Conservation (phyloP, 2,797 vertebrate genomes). For the Hyperoplus immaculatus region DNA sequence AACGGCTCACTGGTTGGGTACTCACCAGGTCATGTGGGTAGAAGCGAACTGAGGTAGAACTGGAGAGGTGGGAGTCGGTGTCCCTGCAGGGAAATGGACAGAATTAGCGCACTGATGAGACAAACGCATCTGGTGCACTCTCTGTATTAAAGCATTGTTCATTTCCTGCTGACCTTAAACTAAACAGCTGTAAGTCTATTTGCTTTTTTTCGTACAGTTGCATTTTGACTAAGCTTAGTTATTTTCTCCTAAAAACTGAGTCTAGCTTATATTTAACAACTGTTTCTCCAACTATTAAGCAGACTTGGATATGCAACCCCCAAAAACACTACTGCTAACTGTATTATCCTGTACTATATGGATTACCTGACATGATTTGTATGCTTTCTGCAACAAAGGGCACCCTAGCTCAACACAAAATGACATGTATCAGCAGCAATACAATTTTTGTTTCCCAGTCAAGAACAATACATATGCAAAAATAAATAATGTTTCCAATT, state of each 20-base stretch:
- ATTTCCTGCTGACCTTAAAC: slow-evolving; percentile 40
- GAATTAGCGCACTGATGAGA: slow-evolving; percentile 52
- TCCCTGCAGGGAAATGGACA: slow-evolving; percentile 89
- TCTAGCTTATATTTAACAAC: no score
- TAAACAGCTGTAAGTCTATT: slow-evolving; percentile 27
- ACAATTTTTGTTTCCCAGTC: not conserved
- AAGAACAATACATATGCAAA: not conserved
- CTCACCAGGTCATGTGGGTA: slow-evolving; percentile 99
- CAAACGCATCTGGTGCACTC: slow-evolving; percentile 45
- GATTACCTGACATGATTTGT: not conserved
- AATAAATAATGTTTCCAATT: not conserved
- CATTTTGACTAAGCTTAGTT: not conserved
- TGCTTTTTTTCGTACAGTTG: slow-evolving; percentile 18
- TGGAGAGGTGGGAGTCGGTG: slow-evolving; percentile 99
- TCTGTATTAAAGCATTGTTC: slow-evolving; percentile 44
- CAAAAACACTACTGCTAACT: no score
- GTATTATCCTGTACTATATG: not conserved
- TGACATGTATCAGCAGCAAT: not conserved
- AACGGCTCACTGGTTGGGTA: slow-evolving; percentile 47
- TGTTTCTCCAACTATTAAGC: not conserved
- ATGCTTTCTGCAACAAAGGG: not conserved
- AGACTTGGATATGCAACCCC: no score
- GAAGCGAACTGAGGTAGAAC: slow-evolving; percentile 99
- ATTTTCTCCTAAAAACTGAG: not conserved
- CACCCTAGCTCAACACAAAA: not conserved